Conservation (phyloP, 2,113 vertebrate genomes). For the Ageneiosus marmoratus region DNA sequence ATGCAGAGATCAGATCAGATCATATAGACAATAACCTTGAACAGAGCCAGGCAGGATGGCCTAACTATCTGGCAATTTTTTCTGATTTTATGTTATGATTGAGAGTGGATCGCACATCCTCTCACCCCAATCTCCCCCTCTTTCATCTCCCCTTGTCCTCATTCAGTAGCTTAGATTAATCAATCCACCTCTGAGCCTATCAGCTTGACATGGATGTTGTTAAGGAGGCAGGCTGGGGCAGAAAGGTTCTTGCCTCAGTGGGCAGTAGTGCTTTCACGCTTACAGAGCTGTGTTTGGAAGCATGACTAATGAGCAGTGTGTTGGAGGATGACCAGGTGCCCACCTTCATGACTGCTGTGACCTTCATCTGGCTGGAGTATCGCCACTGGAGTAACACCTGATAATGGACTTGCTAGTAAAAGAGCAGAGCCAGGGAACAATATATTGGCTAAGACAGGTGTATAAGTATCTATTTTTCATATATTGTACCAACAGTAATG, state of each 20-base stretch:
- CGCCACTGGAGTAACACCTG: background rate
- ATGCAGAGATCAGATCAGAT: background rate
- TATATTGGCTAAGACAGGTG: background rate
- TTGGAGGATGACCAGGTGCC: conserved; percentile 15
- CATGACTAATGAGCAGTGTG: conserved; percentile 20
- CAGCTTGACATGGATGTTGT: conserved; percentile 21
- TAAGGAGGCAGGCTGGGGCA: background rate
- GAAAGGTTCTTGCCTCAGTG: conserved; percentile 14
- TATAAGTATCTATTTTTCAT: background rate
- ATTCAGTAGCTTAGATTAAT: conserved; percentile 23
- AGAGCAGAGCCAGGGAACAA: background rate
- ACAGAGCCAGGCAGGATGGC: background rate
- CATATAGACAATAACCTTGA: background rate
- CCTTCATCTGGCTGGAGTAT: conserved; percentile 12
- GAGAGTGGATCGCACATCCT: background rate
- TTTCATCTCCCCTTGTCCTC: background rate
- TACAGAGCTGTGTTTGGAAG: background rate
- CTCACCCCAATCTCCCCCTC: background rate
- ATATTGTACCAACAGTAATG: background rate
- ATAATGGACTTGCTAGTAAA: background rate
- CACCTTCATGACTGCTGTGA: conserved; percentile 8
- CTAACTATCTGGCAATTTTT: background rate
- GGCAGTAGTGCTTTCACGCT: conserved; percentile 16
- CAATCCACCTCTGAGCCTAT: conserved; percentile 8
- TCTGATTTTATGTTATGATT: background rate